Evolutionary conservation across 2,797 vertebrate genomes (phyloP).

Genomic region (Sebastes itinus): DNA sequence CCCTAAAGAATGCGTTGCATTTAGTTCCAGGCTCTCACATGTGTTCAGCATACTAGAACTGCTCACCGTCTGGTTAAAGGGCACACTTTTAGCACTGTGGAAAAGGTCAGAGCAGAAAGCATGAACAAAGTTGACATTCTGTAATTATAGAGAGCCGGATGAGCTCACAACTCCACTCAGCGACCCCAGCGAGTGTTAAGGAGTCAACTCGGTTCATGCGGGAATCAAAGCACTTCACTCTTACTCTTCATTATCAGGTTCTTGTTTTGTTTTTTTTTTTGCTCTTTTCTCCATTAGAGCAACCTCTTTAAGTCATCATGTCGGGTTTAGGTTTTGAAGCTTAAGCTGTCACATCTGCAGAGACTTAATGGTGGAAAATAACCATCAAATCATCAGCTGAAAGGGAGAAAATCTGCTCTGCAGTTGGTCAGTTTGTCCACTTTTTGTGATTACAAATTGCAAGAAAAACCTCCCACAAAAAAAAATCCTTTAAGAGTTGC

Average conservation of each 20-base stretch:
- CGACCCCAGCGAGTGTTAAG: neutral
- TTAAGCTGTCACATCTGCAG: neutral
- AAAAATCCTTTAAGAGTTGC: too few species aligned
- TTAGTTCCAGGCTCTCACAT: slow-evolving; percentile 29
- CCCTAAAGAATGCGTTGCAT: slow-evolving; percentile 35
- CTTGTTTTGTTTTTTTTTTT: accelerated
- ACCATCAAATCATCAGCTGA: too few species aligned
- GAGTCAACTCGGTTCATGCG: neutral
- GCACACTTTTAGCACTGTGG: slow-evolving; percentile 52
- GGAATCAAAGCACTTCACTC: slow-evolving; percentile 17
- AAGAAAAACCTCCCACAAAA: neutral
- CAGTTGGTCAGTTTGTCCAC: neutral
- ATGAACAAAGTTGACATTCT: slow-evolving; percentile 74
- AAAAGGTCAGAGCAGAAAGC: slow-evolving; percentile 77
- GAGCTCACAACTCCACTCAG: slow-evolving; percentile 31
- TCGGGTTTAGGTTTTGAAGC: neutral
- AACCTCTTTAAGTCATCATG: neutral
- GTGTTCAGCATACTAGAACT: slow-evolving; percentile 28
- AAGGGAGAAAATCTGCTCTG: neutral
- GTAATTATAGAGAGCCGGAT: slow-evolving; percentile 61
- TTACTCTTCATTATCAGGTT: neutral
- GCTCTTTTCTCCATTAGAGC: neutral
- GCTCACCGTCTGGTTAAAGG: slow-evolving; percentile 60
- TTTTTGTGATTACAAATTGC: neutral
- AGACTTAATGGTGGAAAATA: neutral